Percentiles rank a stretch among this genome's conserved stretches.
Evolutionary conservation across 2,797 vertebrate genomes (phyloP).

Genomic region (Esox lucius): DNA sequence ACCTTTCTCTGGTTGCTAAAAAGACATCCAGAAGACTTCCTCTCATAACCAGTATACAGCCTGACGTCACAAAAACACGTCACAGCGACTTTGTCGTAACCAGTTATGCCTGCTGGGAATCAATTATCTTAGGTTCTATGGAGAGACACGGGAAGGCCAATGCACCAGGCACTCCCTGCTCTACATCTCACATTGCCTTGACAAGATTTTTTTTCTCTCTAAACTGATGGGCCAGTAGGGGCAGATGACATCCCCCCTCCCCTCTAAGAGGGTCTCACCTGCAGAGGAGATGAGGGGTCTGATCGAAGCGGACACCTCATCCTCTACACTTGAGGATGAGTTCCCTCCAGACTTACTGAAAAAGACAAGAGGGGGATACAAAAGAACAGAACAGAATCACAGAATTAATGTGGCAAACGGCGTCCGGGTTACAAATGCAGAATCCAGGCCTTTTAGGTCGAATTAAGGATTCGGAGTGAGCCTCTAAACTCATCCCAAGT

Average conservation of each 20-base stretch:
- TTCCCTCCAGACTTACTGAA: conserved; percentile 95
- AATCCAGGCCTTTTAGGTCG: not conserved
- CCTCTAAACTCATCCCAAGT: not conserved
- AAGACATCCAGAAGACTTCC: not conserved
- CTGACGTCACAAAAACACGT: not conserved
- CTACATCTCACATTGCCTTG: conserved; percentile 21
- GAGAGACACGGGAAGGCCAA: conserved; percentile 64
- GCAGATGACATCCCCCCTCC: conserved; percentile 31
- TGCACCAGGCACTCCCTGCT: conserved; percentile 4
- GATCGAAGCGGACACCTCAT: conserved; percentile 93
- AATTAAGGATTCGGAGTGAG: not conserved
- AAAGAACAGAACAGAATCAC: conserved; percentile 35
- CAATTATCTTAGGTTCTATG: conserved; percentile 60
- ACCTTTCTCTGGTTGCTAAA: not conserved
- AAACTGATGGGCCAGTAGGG: conserved; percentile 39
- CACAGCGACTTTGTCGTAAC: not conserved
- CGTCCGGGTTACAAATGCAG: not conserved
- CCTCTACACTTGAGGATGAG: conserved; percentile 93
- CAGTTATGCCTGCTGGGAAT: conserved; percentile 7
- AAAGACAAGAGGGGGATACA: conserved; percentile 67
- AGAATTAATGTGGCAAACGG: conserved; percentile 66
- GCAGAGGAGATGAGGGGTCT: conserved; percentile 88
- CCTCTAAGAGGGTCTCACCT: conserved; percentile 73
- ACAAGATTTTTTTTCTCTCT: conserved; percentile 36
- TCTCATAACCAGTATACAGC: not conserved